A percentile compares a stretch with the other conserved stretches of the same genome.
Conservation (phyloP, 2,888 invertebrate genomes). For the Sesia bembeciformis region DNA sequence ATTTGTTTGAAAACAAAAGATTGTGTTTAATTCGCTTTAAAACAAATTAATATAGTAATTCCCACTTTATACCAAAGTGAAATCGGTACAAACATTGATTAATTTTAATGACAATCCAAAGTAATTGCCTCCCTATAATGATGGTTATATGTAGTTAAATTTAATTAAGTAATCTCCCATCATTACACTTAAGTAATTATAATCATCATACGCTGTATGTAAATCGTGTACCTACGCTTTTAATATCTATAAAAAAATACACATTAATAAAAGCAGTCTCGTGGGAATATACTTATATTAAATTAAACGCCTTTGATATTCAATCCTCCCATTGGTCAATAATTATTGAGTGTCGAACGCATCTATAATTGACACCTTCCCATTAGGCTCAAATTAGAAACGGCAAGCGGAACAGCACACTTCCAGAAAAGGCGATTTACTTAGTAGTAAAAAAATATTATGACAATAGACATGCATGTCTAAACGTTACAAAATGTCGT, state of each 20-base stretch:
- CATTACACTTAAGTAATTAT: neutral
- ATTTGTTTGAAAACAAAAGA: no score
- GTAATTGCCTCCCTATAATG: neutral
- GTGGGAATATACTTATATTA: constrained; percentile 16
- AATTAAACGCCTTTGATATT: constrained; percentile 14
- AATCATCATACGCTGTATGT: neutral
- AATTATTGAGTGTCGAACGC: constrained; percentile 20
- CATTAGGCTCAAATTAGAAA: constrained; percentile 8
- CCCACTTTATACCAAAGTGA: no score
- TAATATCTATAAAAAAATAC: constrained; percentile 8
- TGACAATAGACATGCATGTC: no score
- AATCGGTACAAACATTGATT: neutral
- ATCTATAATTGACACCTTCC: constrained; percentile 26
- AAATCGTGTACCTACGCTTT: constrained; percentile 4
- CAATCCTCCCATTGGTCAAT: constrained; percentile 15
- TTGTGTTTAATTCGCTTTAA: no score
- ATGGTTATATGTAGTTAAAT: neutral
- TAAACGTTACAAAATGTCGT: no score
- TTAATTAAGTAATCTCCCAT: neutral
- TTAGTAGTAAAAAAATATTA: no score
- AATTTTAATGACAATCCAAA: neutral
- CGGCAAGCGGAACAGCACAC: neutral
- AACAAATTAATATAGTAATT: no score
- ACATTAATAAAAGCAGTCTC: constrained; percentile 7
- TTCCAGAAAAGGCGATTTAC: no score